These are phyloP conservation scores for Branchellion lobata DNA, from an alignment of 2,888 invertebrate genomes.

Conservation along the genomic window DNA sequence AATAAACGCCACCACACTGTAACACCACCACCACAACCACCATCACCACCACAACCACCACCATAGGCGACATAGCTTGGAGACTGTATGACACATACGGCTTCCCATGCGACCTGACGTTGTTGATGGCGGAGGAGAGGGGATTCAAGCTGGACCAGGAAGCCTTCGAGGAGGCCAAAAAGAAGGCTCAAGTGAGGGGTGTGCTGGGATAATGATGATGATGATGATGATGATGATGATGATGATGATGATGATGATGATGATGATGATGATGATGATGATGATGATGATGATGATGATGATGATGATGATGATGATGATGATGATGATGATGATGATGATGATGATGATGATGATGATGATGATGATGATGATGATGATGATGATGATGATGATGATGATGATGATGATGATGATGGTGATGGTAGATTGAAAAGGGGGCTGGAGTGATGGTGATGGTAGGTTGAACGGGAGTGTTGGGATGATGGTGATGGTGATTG, in stretches of 20 bases:
- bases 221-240: too few species aligned
- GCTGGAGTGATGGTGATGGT: background rate
- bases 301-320: constrained; percentile 24
- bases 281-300: constrained; percentile 13
- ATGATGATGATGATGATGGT: constrained; percentile 30
- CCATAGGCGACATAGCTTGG: constrained; percentile 86
- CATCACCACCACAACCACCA: too few species aligned
- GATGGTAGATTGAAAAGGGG: background rate
- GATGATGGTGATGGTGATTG: too few species aligned
- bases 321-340: constrained; percentile 19
- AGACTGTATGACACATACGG: constrained; percentile 97
- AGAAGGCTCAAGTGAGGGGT: constrained; percentile 72
- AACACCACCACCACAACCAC: too few species aligned
- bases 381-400: constrained; percentile 32
- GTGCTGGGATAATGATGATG: too few species aligned
- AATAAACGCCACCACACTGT: too few species aligned
- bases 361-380: constrained; percentile 17
- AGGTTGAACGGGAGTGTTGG: too few species aligned
- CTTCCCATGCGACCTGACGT: constrained; percentile 95
- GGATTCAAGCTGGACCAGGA: constrained; percentile 82
- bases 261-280: constrained; percentile 32
- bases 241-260: background rate
- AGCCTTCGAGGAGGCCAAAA: constrained; percentile 87
- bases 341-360: constrained; percentile 14
- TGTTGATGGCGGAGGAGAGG: constrained; percentile 95